Base-by-base conservation (phyloP, 2,888 invertebrate species). In the Eupelmus urozonus region DNA sequence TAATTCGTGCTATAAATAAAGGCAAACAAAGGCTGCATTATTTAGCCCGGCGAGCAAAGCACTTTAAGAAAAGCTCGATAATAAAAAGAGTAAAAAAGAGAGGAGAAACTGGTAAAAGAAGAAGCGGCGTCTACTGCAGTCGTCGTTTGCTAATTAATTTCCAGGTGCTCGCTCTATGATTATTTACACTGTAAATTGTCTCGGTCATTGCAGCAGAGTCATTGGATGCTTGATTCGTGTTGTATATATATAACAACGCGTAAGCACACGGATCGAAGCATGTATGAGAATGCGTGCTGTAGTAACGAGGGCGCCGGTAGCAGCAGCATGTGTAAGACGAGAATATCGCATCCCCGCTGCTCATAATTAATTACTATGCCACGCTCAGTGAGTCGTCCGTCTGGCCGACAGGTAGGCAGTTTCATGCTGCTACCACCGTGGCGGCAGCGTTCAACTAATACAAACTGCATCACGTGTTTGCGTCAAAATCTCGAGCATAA, bases 341-440 rank as follows among this genome's bases (percentile, higher is more conserved):
- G 85, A 87, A 86, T 86, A 86, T 86, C 86, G 85, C 85, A 84
- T 84, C 84, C 85, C 83, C 84, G 85, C 84, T 85, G 87, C 85
- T 87, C 85, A 85, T 85, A 87, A 88, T 88, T 88, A 87, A 88
- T 88, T 87, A 86, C 84, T 83, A 82, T 85, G 85, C 85, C 84
- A 83, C 81, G 84, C 83, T 83, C 85, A 85, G 86, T 86, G 85
- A 88, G 87, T 86, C 85, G 85, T 87, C 83, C 84, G 83, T 82
- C 83, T 81, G 82, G 82, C 76, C 81, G 86, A 87, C 87, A 87
- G 85, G 85, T 83, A 83, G 83, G 82, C 82, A 82, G 82, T 84
- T 82, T 81, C 84, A 81, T 78, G 69, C 73, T 69, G 79, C 80
- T 79, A 49, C 16, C 16, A 16, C 45, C 49, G 18, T 25, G 25